Conservation (phyloP, 2,888 invertebrate genomes). For the Dicranocentrus wangi region DNA sequence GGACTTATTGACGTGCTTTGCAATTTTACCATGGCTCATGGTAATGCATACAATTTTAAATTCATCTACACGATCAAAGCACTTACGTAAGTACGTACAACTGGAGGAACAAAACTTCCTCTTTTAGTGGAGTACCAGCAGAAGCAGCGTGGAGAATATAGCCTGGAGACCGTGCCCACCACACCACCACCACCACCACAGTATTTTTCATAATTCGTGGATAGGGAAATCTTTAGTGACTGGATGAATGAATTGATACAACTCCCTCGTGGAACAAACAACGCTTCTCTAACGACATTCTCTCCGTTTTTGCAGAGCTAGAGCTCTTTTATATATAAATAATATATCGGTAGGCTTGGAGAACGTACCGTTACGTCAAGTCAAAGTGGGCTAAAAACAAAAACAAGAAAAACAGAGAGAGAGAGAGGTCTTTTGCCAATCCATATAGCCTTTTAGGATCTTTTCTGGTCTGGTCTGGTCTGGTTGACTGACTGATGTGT, state of each 20-base stretch:
- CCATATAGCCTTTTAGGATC: no score
- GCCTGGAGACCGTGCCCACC: neutral
- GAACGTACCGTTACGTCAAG: no score
- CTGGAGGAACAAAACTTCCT: conserved; percentile 14
- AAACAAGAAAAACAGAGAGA: no score
- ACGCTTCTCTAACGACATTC: no score
- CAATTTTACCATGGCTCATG: neutral
- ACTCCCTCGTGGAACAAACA: conserved; percentile 18
- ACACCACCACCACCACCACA: neutral
- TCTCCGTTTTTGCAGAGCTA: no score
- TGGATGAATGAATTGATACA: conserved; percentile 40
- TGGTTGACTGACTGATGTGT: no score
- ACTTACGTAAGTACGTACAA: conserved; percentile 14
- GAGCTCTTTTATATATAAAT: no score
- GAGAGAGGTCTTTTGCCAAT: no score
- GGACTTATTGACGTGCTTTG: neutral
- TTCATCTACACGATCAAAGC: conserved; percentile 36
- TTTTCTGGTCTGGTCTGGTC: no score
- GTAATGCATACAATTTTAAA: conserved; percentile 19
- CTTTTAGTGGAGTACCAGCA: neutral
- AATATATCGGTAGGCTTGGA: no score
- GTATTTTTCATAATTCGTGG: conserved; percentile 38
- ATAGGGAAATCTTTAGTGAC: conserved; percentile 44
- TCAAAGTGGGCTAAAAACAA: no score
- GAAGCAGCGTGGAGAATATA: no score